Base-by-base conservation (phyloP, 2,797 vertebrate species). In the Pyrocephalus nanus region DNA sequence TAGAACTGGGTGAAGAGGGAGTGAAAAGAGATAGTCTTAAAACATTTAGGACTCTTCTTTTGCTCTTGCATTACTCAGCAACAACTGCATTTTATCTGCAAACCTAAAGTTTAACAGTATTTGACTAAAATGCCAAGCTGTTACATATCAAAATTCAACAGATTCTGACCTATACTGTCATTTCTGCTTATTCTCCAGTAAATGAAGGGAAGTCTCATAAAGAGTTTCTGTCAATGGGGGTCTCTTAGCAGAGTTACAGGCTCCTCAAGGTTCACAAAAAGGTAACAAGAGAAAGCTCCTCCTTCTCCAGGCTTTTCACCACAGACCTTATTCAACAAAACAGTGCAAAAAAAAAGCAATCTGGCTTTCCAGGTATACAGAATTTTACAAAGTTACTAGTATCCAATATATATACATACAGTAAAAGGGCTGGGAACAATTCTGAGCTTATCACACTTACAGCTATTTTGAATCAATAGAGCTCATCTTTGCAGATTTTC, bases 121-220 rank as follows among this genome's bases (percentile, higher is more conserved):
- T 72, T 95, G 88, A 95, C 90, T 92, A 67, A 88, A 87, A 89
- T 43, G 51, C 72, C 78, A 85, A 87, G 78, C 86, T 94, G 90
- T 47, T 93, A 71, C 50, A 13, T 69, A 87, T 92, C 84, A 96
- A 79, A 95, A 95, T 85, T 87, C 86, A 87, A 18, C 54, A 60
- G 61, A 53, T 61, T 67, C 86, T 94, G 94, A 94, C 77, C 94
- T 82, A 54, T 36, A 21, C 60, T 84, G 64, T 76, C 38, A 71
- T 82, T 87, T 89, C 69, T 93, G 71, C 88, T 93, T 95, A 71
- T 85, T 89, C 77, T 80, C 32, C 67, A 85, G 61, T 34, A 79
- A 79, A 87, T 36, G 71, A 91, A 87, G 88, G 47, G 58, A 84
- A 84, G 54, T 20, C 77, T 86, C 58, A 16, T 74, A 78, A 93